Conservation (phyloP, 2,888 invertebrate genomes). For the Acrocera orbiculus region DNA sequence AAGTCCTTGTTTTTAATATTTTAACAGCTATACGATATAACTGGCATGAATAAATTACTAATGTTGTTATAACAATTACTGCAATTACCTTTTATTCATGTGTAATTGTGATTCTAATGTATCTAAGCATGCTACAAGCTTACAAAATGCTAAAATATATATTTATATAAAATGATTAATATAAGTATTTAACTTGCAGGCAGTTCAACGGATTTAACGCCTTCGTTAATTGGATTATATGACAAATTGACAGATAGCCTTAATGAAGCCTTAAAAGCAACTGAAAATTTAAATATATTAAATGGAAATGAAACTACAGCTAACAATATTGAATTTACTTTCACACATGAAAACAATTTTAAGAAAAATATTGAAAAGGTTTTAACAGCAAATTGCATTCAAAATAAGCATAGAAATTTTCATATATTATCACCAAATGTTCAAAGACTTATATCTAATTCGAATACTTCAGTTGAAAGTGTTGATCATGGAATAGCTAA, state of each 20-base stretch:
- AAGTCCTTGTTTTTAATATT: too few species aligned
- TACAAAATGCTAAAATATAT: too few species aligned
- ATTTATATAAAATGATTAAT: too few species aligned
- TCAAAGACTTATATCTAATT: conserved; percentile 37
- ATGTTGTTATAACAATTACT: too few species aligned
- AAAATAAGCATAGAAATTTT: conserved; percentile 21
- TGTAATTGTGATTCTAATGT: too few species aligned
- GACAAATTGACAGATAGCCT: conserved; percentile 49
- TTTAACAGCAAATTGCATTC: neutral
- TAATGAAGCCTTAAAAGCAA: conserved; percentile 19
- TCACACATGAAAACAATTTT: neutral
- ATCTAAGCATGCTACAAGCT: too few species aligned
- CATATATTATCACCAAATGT: conserved; percentile 33
- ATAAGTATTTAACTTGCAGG: too few species aligned
- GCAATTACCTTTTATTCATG: too few species aligned
- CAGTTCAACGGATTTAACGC: conserved; percentile 70
- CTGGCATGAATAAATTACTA: too few species aligned
- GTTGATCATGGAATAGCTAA: too few species aligned
- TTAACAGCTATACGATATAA: too few species aligned
- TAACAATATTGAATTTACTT: neutral
- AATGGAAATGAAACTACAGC: conserved; percentile 1
- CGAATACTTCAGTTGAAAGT: conserved; percentile 22
- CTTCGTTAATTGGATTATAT: conserved; percentile 70
- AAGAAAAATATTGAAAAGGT: conserved; percentile 6
- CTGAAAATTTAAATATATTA: conserved; percentile 3